Base-by-base conservation (phyloP, 2,888 invertebrate species). In the Troides helena region DNA sequence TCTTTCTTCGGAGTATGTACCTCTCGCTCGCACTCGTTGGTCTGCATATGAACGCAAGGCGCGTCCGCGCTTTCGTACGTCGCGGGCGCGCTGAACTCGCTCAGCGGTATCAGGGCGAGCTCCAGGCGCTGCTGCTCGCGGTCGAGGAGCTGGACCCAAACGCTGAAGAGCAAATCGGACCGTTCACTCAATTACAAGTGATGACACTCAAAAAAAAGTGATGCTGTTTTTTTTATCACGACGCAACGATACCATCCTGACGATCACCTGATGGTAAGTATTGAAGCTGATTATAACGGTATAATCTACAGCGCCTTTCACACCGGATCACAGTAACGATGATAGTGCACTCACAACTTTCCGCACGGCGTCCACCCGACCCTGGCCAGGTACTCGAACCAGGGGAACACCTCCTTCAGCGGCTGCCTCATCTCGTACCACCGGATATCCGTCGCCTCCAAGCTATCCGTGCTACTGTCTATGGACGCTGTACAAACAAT, bases 361-460 rank as follows among this genome's bases (percentile, higher is more conserved):
- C 97, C 97, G 83, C 98, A 96, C 0, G 98, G 97, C 0, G 97
- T 97, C 99, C 99, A 99, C 0, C 99, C 99, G 18, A 97, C 97
- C 75, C 99, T 92, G 0, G 98, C 97, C 74, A 99, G 93, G 88
- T 99, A 99, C 83, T 99, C 99, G 92, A 97, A 95, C 97, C 98
- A 98, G 0, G 98, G 97, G 84, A 98, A 98, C 72, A 97, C 94
- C 67, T 95, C 95, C 62, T 95, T 94, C n/a, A 98, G 86, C 0
- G 97, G 95, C 80, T 95, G 96, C 62, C 95, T 94, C 74, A 98
- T 89, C 77, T 97, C 96, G 78, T 95, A 94, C 89, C 95, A 95
- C 78, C 95, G 94, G 68, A 97, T 94, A 76, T 97, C 96, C 0
- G 94, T 94, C 69, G 97, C 96, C 83, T 96, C 96, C 78, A 95